Conservation (phyloP, 1,140 invertebrate genomes). For the Musca vetustissima region DNA sequence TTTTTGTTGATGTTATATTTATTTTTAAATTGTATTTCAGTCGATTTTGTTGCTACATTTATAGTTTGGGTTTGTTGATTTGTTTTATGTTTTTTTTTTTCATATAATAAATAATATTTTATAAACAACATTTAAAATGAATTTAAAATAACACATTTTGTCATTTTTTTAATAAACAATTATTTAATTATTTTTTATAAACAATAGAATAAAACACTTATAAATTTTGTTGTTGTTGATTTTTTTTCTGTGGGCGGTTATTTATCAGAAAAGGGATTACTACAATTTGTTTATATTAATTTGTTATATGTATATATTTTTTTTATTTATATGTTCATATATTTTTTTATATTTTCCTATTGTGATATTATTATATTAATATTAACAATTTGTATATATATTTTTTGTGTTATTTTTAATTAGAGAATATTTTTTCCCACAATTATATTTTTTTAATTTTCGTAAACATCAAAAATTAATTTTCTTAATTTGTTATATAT, state of each 20-base stretch:
- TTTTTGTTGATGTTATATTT: conserved; percentile 1
- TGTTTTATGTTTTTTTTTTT: background rate
- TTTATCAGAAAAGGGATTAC: conserved; percentile 15
- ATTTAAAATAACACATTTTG: background rate
- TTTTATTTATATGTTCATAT: background rate
- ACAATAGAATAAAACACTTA: conserved; percentile 9
- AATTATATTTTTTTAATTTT: background rate
- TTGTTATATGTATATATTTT: background rate
- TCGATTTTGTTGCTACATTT: conserved; percentile 11
- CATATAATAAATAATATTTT: background rate
- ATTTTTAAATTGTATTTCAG: conserved; percentile 19
- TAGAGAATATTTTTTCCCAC: background rate
- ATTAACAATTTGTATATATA: background rate
- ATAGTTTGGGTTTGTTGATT: background rate
- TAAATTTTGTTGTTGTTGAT: conserved; percentile 5
- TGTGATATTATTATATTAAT: too few relatives aligned
- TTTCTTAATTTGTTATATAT: background rate
- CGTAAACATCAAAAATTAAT: conserved; percentile 4
- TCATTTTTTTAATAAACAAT: background rate
- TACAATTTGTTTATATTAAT: conserved; percentile 1
- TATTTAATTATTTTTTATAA: background rate
- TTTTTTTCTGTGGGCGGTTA: conserved; percentile 2
- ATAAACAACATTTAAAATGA: conserved; percentile 13
- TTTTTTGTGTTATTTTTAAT: too few relatives aligned
- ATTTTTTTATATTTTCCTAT: background rate